Base-by-base conservation (phyloP, 2,888 invertebrate genomes). In the Thera britannica region DNA sequence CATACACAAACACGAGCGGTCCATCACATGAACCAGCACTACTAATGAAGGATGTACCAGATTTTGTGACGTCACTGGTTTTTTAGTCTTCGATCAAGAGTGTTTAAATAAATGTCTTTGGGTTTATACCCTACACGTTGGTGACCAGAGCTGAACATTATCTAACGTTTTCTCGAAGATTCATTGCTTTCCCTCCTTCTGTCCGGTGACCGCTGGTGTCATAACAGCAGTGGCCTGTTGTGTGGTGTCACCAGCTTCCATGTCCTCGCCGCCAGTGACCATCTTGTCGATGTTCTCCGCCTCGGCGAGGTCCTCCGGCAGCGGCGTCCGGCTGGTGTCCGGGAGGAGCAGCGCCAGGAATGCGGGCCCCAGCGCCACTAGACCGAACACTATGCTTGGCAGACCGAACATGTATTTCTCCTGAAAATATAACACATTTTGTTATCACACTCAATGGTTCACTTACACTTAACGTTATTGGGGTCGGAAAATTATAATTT, bases 381-480 rank as follows among this genome's bases (percentile, higher is more conserved):
- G 51, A 0, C 90, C 91, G 62, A 93, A 90, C 23, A 88, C 81
- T 23, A 92, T 75, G 74, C 88, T 90, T 0, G 92, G 88, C 8
- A 92, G 80, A 3, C 91, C 89, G 0, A 81, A 52, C 89, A 91
- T 88, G 74, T 86, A 89, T 58, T 85, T 75, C 35, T 85, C 87
- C 93, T 93, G 23, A 2, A 81, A 0, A 79, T 79, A 41, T 23
- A 34, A 49, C 9, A 58, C 46, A 58, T 23, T 23, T 23, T 23
- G 23, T 23, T 23, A 23, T 23, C 5, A 11, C 41, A 4, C 41
- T 5, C 41, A 41, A 23, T 23, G 23, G 23, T 23, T 23, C 23
- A 23, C 23, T 23, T 23, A 23, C 23, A 23, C 23, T 23, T 23
- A 23, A 23, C 23, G 23, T 23, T 23, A 23, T 23, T 23, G 23